A percentile compares a stretch with the other conserved stretches of the same genome.
These are phyloP conservation scores for Hippolais icterina DNA, from an alignment of 2,113 vertebrate genomes.

Conservation along the genomic window DNA sequence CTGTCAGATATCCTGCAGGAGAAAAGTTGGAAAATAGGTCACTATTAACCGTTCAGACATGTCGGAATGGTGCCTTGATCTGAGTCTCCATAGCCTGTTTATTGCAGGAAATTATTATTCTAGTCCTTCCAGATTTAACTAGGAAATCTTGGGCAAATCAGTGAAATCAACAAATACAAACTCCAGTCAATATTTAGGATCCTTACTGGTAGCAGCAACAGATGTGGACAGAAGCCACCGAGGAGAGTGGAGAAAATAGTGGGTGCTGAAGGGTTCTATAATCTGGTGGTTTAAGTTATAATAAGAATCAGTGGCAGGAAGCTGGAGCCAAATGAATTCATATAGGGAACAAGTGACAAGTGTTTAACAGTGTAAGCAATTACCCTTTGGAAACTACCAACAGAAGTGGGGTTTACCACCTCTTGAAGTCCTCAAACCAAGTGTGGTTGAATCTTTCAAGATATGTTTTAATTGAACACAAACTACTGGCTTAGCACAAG, in stretches of 20 bases:
- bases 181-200: not conserved
- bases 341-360: slow-evolving; percentile 27
- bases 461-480: not conserved
- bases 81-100: not conserved
- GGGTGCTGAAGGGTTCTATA: slow-evolving; percentile 46
- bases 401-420: slow-evolving; percentile 41
- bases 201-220: not conserved
- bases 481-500: not conserved
- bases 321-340: slow-evolving; percentile 17
- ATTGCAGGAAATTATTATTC: not conserved
- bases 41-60: not conserved
- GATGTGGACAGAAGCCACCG: slow-evolving; percentile 1
- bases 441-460: not conserved
- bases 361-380: slow-evolving; percentile 31
- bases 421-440: not conserved
- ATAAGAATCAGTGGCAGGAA: slow-evolving; percentile 52
- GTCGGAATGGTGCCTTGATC: not conserved
- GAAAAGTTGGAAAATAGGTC: not conserved
- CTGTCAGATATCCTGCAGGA: slow-evolving; percentile 86
- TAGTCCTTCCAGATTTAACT: not conserved
- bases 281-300: slow-evolving; percentile 43
- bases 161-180: not conserved
- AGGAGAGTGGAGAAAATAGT: slow-evolving; percentile 26
- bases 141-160: not conserved
- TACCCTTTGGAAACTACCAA: slow-evolving; percentile 28